Percentiles rank a stretch among this genome's conserved stretches.
phyloP scores from a whole-genome alignment of 2,888 invertebrate species.

The Macrophya alboannulata region DNA sequence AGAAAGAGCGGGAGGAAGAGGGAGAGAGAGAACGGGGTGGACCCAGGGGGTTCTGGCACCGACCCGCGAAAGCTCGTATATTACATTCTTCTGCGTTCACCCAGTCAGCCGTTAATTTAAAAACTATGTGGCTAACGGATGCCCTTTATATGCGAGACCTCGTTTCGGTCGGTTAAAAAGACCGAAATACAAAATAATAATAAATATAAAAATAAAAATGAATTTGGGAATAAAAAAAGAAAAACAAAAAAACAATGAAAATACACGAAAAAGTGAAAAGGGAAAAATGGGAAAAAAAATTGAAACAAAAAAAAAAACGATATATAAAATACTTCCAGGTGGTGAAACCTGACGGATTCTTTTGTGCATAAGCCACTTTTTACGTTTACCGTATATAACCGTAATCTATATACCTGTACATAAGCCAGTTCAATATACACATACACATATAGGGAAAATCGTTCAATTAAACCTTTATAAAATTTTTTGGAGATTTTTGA shows the following conservation, averaged over 20 bases:
- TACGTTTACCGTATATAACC: neutral
- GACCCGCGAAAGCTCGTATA: constrained; percentile 65
- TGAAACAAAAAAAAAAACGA: neutral
- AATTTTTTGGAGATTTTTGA: no score
- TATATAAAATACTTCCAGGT: neutral
- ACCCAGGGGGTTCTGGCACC: constrained; percentile 19
- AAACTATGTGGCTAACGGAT: constrained; percentile 56
- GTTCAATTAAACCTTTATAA: no score
- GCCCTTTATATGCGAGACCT: constrained; percentile 21
- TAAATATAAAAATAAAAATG: constrained; percentile 18
- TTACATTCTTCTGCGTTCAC: constrained; percentile 74
- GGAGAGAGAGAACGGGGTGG: neutral
- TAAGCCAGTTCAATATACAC: neutral
- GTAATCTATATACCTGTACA: neutral
- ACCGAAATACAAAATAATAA: neutral
- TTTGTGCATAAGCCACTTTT: constrained; percentile 12
- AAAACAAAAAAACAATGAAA: neutral
- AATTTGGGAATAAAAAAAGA: neutral
- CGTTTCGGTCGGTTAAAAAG: neutral
- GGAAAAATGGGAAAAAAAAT: neutral
- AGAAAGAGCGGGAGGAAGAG: neutral
- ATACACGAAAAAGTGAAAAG: no score
- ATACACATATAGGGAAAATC: no score
- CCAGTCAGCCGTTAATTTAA: constrained; percentile 71
- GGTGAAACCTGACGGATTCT: constrained; percentile 20